Conservation (phyloP, 2,888 invertebrate species). For the Trachelus iudaicus region DNA sequence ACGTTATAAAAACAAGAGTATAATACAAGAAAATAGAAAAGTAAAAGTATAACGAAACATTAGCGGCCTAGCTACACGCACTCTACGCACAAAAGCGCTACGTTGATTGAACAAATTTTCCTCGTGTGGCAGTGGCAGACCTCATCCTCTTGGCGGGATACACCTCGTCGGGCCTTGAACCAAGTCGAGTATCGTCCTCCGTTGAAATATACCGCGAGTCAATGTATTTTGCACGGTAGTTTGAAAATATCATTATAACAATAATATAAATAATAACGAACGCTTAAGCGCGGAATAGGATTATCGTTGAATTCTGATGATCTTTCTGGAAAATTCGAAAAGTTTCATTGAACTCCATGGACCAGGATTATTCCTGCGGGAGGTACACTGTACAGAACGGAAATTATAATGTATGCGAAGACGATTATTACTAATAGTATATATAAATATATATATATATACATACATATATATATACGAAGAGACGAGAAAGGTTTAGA, state of each 20-base stretch:
- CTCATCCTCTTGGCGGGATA: background rate
- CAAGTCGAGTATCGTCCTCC: background rate
- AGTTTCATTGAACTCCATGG: background rate
- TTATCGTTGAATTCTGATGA: background rate
- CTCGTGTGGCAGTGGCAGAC: background rate
- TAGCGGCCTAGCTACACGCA: background rate
- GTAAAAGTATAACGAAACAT: background rate
- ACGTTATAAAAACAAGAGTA: background rate
- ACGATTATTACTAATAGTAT: background rate
- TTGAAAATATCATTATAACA: background rate
- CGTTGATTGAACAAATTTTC: background rate
- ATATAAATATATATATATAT: background rate
- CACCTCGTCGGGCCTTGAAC: background rate
- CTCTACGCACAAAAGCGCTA: background rate
- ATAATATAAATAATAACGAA: background rate
- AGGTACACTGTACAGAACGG: slow-evolving; percentile 18
- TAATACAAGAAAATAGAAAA: background rate
- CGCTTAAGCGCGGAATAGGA: background rate
- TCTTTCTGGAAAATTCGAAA: background rate
- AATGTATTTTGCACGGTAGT: background rate
- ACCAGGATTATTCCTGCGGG: background rate
- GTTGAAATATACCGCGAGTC: background rate
- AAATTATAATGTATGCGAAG: slow-evolving; percentile 12
- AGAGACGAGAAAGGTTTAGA: slow-evolving; percentile 5
- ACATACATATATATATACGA: background rate